Evolutionary conservation across 2,797 vertebrate species (phyloP).

Genomic region (Denticeps clupeoides): DNA sequence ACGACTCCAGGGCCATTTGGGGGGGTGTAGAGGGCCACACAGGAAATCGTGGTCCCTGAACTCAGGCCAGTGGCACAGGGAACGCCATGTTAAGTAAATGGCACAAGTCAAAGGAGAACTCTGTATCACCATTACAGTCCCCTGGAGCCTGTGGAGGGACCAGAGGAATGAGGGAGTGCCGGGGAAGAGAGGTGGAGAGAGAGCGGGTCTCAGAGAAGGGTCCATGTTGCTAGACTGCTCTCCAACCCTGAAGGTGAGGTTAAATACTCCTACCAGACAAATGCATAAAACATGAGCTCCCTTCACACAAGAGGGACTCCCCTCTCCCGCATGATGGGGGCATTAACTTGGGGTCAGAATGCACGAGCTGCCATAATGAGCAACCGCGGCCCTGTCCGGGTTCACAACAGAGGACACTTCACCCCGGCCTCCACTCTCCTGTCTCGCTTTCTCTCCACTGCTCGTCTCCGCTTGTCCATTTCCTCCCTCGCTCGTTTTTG

Average conservation of each 20-base stretch:
- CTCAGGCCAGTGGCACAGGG: conserved; percentile 11
- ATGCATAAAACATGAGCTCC: conserved; percentile 65
- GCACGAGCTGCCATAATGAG: no score
- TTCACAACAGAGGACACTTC: no score
- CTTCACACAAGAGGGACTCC: conserved; percentile 41
- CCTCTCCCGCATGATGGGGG: conserved; percentile 57
- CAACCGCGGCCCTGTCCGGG: no score
- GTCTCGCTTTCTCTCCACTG: no score
- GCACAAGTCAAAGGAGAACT: conserved; percentile 41
- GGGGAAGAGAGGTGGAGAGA: conserved; percentile 7
- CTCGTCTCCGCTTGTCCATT: no score
- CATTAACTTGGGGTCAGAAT: conserved; percentile 54
- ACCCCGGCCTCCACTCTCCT: no score
- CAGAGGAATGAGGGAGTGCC: conserved; percentile 21
- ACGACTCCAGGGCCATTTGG: conserved; percentile 28
- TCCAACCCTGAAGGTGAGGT: conserved; percentile 44
- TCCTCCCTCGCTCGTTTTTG: no score
- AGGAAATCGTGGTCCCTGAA: conserved; percentile 31
- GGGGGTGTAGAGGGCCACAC: conserved; percentile 34
- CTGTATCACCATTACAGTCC: conserved; percentile 30
- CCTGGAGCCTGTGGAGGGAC: conserved; percentile 32
- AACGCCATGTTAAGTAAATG: conserved; percentile 49
- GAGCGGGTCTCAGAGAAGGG: no score
- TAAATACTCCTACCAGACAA: conserved; percentile 49
- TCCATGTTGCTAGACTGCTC: conserved; percentile 25